A percentile compares a stretch with the other conserved stretches of the same genome.
Evolutionary conservation across 2,888 invertebrate genomes (phyloP).

Genomic region (Apotomis turbidana): DNA sequence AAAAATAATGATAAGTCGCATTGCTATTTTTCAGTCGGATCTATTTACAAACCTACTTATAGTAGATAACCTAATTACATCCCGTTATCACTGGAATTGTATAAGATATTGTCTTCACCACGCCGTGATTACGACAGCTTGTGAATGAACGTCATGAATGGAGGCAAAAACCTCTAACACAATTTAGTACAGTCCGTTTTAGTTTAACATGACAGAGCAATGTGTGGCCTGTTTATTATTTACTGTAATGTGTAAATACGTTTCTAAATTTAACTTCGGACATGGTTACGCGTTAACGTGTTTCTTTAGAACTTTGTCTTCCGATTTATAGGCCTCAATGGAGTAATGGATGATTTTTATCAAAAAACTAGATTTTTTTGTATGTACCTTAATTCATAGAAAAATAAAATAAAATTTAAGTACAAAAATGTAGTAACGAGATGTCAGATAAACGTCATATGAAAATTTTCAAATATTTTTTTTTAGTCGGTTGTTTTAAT

Average conservation of each 20-base stretch:
- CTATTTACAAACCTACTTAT: constrained; percentile 66
- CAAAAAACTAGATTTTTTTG: too few species aligned
- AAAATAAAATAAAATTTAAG: too few species aligned
- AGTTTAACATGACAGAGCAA: background rate
- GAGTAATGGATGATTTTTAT: too few species aligned
- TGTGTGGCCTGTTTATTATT: constrained; percentile 22
- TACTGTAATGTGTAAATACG: constrained; percentile 8
- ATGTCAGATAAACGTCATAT: too few species aligned
- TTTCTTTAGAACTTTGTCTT: background rate
- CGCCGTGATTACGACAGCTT: constrained; percentile 55
- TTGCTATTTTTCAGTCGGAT: constrained; percentile 43
- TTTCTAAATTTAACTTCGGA: constrained; percentile 10
- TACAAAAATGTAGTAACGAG: too few species aligned
- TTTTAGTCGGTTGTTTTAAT: too few species aligned
- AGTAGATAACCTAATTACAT: constrained; percentile 73
- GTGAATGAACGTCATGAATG: constrained; percentile 39
- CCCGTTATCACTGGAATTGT: constrained; percentile 65
- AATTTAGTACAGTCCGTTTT: background rate
- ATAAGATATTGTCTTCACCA: constrained; percentile 60
- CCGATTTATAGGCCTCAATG: too few species aligned
- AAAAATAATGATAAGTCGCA: too few species aligned
- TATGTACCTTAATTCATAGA: too few species aligned
- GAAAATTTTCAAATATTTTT: too few species aligned
- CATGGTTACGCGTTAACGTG: constrained; percentile 7
- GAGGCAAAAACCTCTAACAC: background rate